Percentiles rank a stretch among this genome's conserved stretches.
phyloP scores from a whole-genome alignment of 2,113 vertebrate species.

The Orcinus orca region DNA sequence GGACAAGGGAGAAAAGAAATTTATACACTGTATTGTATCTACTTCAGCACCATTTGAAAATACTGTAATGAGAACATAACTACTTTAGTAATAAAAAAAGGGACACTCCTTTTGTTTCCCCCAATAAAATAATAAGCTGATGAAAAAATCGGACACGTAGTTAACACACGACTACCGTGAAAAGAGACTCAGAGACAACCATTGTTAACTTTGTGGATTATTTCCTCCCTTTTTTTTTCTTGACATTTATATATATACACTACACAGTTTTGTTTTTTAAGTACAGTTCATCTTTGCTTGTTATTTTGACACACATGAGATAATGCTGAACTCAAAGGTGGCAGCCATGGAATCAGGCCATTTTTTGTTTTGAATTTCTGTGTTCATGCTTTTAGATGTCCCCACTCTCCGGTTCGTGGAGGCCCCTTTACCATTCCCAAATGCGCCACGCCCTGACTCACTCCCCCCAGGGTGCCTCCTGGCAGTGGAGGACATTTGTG shows the following conservation, averaged over 20 bases:
- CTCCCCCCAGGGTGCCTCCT: background rate
- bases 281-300: background rate
- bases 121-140: background rate
- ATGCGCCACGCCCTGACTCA: too few relatives aligned
- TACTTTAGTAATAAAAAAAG: background rate
- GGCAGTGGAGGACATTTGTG: background rate
- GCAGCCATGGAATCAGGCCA: background rate
- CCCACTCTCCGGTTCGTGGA: too few relatives aligned
- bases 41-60: background rate
- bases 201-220: background rate
- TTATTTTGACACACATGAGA: background rate
- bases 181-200: background rate
- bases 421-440: background rate
- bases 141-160: background rate
- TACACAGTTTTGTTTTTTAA: background rate
- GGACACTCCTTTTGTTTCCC: background rate
- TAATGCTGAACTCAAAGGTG: background rate
- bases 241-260: background rate
- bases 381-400: background rate
- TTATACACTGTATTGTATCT: background rate
- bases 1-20: background rate
- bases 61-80: background rate
- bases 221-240: background rate
- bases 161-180: background rate
- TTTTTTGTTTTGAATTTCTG: background rate